Base-by-base conservation (phyloP, 2,797 vertebrate genomes). In the Moxostoma hubbsi region DNA sequence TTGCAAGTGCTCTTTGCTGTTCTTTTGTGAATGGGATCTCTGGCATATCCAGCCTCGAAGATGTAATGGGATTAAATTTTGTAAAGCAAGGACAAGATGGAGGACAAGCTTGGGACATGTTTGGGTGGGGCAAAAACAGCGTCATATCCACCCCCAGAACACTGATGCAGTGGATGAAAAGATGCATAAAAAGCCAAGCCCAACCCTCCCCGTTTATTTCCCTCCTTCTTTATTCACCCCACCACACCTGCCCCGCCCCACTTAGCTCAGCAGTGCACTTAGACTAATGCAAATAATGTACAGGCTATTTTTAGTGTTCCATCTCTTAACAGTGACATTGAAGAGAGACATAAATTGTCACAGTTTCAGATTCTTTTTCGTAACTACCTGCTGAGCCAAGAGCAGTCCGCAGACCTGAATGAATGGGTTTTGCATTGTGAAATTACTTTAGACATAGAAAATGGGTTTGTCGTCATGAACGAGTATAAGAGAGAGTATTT, bases 251-350 rank as follows among this genome's bases (percentile, higher is more conserved):
- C 85, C 88, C 89, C 81, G 2, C 12, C 73, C 83, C n/a, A 4
- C 8, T 6, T 69, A 88, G 82, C 83, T 54, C 54, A 74, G 64
- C 62, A 79, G 83, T 90, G 92, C 92, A 93, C 92, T 94, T 93
- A 92, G 86, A 84, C 64, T 90, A 91, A 93, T 91, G 88, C 88
- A 91, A 92, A 91, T 91, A 93, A 89, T 81, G 80, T 59, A 83
- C 76, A 71, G 81, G 85, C 89, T 94, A 93, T 94, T 93, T 94
- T 93, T 91, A 92, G 92, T 90, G 6, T 45, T 76, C 80, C 62
- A 63, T 43, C 45, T 76, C 50, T 71, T n/a, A 59, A 49, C 65
- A 7, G 63, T 82, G 83, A 84, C 83, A 72, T 76, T 87, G 67
- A 75, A 55, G 61, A 79, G 75, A 79, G 49, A 91, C 88, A 88